These are phyloP conservation scores for Drosophila mojavensis DNA, from an alignment of 1,140 invertebrate species.

Conservation along the genomic window DNA sequence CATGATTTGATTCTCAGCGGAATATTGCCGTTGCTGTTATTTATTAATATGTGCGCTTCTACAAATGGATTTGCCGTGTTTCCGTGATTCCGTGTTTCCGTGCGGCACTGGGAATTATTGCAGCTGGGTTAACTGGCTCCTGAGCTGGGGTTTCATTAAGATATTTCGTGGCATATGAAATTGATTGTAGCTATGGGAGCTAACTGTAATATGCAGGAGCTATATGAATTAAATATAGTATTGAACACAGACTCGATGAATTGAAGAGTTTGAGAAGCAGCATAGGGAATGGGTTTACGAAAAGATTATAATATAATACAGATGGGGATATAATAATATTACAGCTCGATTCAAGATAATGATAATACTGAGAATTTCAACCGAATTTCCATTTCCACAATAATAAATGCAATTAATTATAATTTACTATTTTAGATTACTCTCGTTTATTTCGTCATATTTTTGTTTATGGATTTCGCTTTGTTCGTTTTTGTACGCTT, in stretches of 20 bases:
- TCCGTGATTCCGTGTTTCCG: neutral
- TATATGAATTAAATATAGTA: no score
- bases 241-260: no score
- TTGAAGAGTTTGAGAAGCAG: no score
- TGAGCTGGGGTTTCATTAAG: no score
- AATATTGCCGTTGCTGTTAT: neutral
- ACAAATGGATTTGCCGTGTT: slow-evolving; percentile 1
- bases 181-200: no score
- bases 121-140: no score
- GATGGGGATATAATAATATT: neutral
- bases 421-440: slow-evolving; percentile 29
- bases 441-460: slow-evolving; percentile 46
- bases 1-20: slow-evolving; percentile 16
- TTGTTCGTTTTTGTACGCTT: slow-evolving; percentile 56
- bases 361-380: no score
- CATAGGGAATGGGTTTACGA: no score
- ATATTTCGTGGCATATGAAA: no score
- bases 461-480: slow-evolving; percentile 34
- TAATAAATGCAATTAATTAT: neutral
- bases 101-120: neutral
- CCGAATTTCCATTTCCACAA: neutral
- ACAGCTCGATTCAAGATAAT: neutral
- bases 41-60: neutral
- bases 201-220: no score
- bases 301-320: no score